Evolutionary conservation across 2,888 invertebrate species (phyloP).

Genomic region (Xestia xanthographa): DNA sequence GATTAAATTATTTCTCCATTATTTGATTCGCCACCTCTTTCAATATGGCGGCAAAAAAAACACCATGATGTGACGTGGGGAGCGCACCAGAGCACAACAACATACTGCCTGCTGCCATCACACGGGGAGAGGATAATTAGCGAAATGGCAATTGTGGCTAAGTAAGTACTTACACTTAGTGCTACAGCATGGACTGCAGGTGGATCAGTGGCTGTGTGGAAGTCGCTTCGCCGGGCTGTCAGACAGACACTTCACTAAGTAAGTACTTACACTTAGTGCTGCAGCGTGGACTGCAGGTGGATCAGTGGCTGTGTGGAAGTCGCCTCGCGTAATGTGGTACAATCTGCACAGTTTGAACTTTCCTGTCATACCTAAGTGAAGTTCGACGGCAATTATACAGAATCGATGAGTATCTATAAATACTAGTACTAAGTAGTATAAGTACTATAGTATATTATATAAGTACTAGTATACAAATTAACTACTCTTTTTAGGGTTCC

Average conservation of each 20-base stretch:
- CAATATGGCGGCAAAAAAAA: slow-evolving; percentile 88
- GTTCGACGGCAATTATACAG: no score
- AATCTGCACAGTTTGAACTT: neutral
- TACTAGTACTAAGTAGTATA: no score
- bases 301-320: neutral
- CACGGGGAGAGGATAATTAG: slow-evolving; percentile 42
- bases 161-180: slow-evolving; percentile 3
- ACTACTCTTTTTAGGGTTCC: neutral
- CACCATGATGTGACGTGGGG: slow-evolving; percentile 65
- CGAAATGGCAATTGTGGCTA: slow-evolving; percentile 25
- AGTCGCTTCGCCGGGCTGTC: neutral
- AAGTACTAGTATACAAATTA: no score
- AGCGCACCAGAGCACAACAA: slow-evolving; percentile 49
- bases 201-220: neutral
- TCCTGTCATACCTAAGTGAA: neutral
- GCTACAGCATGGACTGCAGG: neutral
- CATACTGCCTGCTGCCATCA: slow-evolving; percentile 33
- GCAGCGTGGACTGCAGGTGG: neutral
- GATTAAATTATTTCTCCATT: slow-evolving; percentile 89
- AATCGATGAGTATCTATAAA: no score
- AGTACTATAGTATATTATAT: no score
- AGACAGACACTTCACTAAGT: neutral
- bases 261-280: neutral
- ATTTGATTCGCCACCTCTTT: slow-evolving; percentile 89
- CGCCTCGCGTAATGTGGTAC: neutral